Evolutionary conservation across 2,113 vertebrate genomes (phyloP).

Genomic region (Cinclus cinclus): DNA sequence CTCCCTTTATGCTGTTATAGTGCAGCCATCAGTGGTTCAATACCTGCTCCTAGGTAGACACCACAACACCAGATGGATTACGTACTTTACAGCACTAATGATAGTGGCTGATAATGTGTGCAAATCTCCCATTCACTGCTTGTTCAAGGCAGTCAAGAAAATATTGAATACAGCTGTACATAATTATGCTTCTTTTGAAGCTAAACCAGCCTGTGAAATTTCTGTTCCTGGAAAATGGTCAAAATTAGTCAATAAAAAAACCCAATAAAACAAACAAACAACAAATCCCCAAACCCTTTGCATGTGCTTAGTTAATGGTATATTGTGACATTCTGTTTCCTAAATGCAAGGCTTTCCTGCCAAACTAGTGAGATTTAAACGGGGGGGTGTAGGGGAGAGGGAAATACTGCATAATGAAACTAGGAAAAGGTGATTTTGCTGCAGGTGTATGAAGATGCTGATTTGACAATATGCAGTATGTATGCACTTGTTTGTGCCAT

Average conservation of each 20-base stretch:
- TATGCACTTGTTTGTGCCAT: background rate
- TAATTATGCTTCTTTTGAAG: slow-evolving; percentile 52
- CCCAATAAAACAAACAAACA: slow-evolving; percentile 40
- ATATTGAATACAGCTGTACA: slow-evolving; percentile 63
- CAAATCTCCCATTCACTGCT: slow-evolving; percentile 52
- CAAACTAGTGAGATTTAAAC: background rate
- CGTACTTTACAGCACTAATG: slow-evolving; percentile 25
- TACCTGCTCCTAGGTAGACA: slow-evolving; percentile 63
- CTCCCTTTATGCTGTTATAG: background rate
- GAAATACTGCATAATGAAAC: background rate
- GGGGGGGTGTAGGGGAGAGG: background rate
- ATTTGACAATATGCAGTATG: background rate
- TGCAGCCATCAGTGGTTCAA: slow-evolving; percentile 5
- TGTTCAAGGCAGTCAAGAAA: slow-evolving; percentile 54
- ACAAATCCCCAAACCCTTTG: slow-evolving; percentile 8
- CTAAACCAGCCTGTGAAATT: slow-evolving; percentile 53
- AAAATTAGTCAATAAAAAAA: slow-evolving; percentile 56
- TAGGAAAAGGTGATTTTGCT: slow-evolving; percentile 8
- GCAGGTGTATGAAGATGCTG: slow-evolving; percentile 52
- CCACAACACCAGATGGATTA: slow-evolving; percentile 57
- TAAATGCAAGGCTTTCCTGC: background rate
- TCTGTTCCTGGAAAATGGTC: slow-evolving; percentile 59
- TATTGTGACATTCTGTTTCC: slow-evolving; percentile 41
- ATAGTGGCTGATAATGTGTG: slow-evolving; percentile 58
- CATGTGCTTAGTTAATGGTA: slow-evolving; percentile 23